A percentile compares a stretch with the other conserved stretches of the same genome.
phyloP scores from a whole-genome alignment of 1,140 invertebrate genomes.

The Halesus radiatus region DNA sequence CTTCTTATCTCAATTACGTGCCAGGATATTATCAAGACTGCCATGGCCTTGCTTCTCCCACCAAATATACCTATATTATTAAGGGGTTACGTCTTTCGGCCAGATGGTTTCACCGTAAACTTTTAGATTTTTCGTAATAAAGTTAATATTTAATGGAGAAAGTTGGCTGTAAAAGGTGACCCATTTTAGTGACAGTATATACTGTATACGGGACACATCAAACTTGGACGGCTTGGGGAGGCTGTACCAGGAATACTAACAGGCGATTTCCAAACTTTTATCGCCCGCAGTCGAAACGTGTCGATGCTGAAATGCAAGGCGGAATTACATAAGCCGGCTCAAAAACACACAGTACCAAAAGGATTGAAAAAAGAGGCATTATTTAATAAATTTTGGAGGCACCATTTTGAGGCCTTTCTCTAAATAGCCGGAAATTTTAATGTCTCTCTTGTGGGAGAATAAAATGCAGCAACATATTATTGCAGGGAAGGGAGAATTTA shows the following conservation, averaged over 20 bases:
- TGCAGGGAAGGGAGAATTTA: no score
- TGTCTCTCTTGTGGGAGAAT: no score
- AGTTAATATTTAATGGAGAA: slow-evolving; percentile 22
- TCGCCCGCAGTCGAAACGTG: slow-evolving; percentile 32
- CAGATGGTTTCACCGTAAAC: slow-evolving; percentile 4
- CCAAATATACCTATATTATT: background rate
- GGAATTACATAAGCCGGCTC: background rate
- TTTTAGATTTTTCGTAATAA: slow-evolving; percentile 17
- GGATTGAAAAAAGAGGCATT: no score
- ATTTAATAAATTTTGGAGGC: no score
- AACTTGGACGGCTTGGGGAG: background rate
- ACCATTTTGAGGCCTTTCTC: no score
- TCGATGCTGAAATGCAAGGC: slow-evolving; percentile 20
- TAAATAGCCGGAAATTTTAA: no score
- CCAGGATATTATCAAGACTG: no score
- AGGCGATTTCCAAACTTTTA: slow-evolving; percentile 46
- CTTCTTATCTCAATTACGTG: no score
- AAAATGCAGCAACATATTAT: no score
- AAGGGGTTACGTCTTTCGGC: background rate
- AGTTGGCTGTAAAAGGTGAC: slow-evolving; percentile 2
- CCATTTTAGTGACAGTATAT: slow-evolving; percentile 15
- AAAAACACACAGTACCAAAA: background rate
- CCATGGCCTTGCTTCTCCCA: no score
- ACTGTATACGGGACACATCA: slow-evolving; percentile 4
- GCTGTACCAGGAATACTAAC: slow-evolving; percentile 37